phyloP scores from a whole-genome alignment of 2,797 vertebrate genomes.

The Clarias pachynema region DNA sequence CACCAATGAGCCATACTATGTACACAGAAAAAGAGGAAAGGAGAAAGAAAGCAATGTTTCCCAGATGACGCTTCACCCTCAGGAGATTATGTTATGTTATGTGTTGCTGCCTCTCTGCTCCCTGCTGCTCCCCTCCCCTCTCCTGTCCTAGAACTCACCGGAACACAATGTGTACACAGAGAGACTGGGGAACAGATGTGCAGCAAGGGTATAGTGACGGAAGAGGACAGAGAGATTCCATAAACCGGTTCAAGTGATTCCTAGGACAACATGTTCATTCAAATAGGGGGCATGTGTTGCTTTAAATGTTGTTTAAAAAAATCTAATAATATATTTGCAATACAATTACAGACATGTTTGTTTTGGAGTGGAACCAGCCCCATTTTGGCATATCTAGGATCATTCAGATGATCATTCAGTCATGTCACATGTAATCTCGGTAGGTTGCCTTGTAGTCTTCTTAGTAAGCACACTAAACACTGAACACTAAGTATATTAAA shows the following conservation, averaged over 20 bases:
- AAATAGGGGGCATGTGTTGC: background rate
- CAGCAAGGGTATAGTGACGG: constrained; percentile 40
- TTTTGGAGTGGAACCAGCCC: constrained; percentile 11
- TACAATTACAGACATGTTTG: background rate
- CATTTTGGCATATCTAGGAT: background rate
- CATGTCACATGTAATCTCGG: constrained; percentile 8
- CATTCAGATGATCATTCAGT: background rate
- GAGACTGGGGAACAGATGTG: constrained; percentile 74
- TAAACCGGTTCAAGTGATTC: background rate
- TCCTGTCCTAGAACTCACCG: constrained; percentile 64
- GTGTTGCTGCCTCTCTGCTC: constrained; percentile 61
- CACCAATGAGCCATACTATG: constrained; percentile 50
- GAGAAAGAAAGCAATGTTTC: constrained; percentile 40
- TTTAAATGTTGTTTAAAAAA: background rate
- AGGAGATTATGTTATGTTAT: constrained; percentile 55
- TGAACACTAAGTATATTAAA: background rate
- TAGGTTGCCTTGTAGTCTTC: background rate
- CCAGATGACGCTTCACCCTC: constrained; percentile 62
- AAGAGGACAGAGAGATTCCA: constrained; percentile 50
- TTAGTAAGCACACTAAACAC: background rate
- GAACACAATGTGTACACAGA: constrained; percentile 61
- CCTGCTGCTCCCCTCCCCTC: constrained; percentile 5
- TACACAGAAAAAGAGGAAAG: constrained; percentile 49
- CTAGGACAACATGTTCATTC: background rate
- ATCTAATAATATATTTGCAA: constrained; percentile 10